phyloP scores from a whole-genome alignment of 2,888 invertebrate species.

The Chrysina gloriosa region DNA sequence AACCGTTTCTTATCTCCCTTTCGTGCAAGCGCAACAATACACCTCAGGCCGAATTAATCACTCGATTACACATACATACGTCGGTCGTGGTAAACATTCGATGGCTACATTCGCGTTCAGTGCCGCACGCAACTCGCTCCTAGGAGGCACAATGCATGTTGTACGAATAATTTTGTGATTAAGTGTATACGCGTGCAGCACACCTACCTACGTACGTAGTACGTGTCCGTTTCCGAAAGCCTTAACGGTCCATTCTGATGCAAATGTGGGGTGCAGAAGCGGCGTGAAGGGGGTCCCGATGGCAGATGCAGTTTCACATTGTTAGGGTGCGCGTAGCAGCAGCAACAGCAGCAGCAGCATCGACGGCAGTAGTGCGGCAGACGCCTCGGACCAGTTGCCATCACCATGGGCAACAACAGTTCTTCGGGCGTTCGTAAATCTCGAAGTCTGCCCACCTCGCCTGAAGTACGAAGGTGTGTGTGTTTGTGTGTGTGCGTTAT shows the following conservation, averaged over 20 bases:
- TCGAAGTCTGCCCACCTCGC: conserved; percentile 81
- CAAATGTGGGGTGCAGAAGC: conserved; percentile 57
- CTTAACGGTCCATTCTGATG: conserved; percentile 56
- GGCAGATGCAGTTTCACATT: conserved; percentile 55
- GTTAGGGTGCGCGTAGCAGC: conserved; percentile 49
- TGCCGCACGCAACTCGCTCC: too few relatives aligned
- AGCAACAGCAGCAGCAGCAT: conserved; percentile 11
- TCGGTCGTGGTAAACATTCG: too few relatives aligned
- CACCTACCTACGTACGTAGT: conserved; percentile 8
- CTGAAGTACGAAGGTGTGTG: conserved; percentile 59
- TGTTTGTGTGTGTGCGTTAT: conserved; percentile 39
- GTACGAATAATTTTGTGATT: not conserved
- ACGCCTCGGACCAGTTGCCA: conserved; percentile 36
- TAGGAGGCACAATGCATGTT: too few relatives aligned
- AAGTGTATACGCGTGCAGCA: not conserved
- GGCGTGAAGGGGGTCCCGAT: conserved; percentile 48
- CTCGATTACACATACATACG: too few relatives aligned
- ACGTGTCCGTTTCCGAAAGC: conserved; percentile 44
- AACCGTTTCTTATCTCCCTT: too few relatives aligned
- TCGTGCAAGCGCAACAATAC: too few relatives aligned
- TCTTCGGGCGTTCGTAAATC: conserved; percentile 65
- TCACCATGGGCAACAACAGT: conserved; percentile 61
- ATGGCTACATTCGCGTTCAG: too few relatives aligned
- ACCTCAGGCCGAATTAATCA: too few relatives aligned
- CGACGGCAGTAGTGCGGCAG: conserved; percentile 29